Percentiles rank a stretch among this genome's conserved stretches.
These are phyloP conservation scores for Parnassius apollo DNA, from an alignment of 2,888 invertebrate genomes.

Conservation along the genomic window DNA sequence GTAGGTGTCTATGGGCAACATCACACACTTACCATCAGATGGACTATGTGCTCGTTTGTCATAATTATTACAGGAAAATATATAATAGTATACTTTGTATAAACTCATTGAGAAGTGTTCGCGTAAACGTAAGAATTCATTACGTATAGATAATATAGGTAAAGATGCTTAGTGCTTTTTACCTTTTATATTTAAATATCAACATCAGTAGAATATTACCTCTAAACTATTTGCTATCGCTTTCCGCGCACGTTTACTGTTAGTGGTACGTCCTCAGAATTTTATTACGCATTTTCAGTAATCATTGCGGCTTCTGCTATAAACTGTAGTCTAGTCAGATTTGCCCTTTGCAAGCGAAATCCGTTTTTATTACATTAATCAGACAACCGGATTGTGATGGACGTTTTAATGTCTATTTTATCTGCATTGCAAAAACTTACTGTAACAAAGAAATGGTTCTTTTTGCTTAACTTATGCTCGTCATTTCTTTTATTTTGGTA, in stretches of 20 bases:
- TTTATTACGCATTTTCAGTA: constrained; percentile 19
- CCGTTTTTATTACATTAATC: constrained; percentile 4
- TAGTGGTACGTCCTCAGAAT: constrained; percentile 14
- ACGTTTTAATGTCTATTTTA: constrained; percentile 17
- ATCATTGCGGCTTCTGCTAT: constrained; percentile 16
- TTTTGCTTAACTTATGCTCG: constrained; percentile 5
- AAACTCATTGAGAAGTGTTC: too few species aligned
- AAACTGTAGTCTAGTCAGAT: constrained; percentile 19
- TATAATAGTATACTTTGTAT: too few species aligned
- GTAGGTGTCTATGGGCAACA: too few species aligned
- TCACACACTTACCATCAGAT: too few species aligned
- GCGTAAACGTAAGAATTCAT: too few species aligned
- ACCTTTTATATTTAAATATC: too few species aligned
- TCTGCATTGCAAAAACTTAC: constrained; percentile 13
- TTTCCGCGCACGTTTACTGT: constrained; percentile 7
- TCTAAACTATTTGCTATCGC: constrained; percentile 5
- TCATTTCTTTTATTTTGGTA: background rate
- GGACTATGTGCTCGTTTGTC: too few species aligned
- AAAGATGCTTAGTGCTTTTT: too few species aligned
- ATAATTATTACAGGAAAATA: too few species aligned
- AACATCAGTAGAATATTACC: background rate
- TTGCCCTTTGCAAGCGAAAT: constrained; percentile 8
- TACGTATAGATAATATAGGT: too few species aligned
- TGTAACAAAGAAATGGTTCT: constrained; percentile 4
- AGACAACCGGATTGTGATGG: constrained; percentile 18